These are phyloP conservation scores for Candoia aspera DNA, from an alignment of 2,113 vertebrate genomes.

Conservation along the genomic window DNA sequence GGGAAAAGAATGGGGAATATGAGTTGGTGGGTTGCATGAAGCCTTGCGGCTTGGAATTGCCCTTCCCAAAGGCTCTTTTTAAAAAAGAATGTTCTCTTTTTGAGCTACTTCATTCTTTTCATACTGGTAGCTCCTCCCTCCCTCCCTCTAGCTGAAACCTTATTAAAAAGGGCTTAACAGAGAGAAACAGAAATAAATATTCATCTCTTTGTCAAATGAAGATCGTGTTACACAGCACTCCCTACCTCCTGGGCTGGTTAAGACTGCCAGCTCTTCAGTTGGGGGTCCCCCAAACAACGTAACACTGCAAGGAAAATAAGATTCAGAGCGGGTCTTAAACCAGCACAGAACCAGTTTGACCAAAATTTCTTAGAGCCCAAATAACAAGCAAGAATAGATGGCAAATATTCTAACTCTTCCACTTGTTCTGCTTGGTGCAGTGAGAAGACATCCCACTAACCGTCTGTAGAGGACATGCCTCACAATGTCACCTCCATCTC, in stretches of 20 bases:
- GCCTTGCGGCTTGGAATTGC: background rate
- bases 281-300: background rate
- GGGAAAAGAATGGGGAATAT: background rate
- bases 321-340: background rate
- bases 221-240: too few species aligned
- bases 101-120: background rate
- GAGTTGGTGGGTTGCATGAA: background rate
- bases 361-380: background rate
- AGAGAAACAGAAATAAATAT: background rate
- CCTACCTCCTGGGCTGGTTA: too few species aligned
- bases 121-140: background rate
- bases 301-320: background rate
- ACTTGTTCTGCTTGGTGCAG: too few species aligned
- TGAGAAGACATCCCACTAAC: too few species aligned
- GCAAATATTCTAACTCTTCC: background rate
- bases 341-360: background rate
- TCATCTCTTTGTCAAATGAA: too few species aligned
- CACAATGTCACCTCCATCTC: background rate
- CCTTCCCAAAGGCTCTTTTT: background rate
- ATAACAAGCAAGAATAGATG: too few species aligned
- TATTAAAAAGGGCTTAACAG: background rate
- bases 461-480: too few species aligned
- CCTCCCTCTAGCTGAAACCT: too few species aligned
- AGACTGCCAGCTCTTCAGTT: too few species aligned
- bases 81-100: background rate